Conservation (phyloP, 2,113 vertebrate species). For the Halichoeres trimaculatus region DNA sequence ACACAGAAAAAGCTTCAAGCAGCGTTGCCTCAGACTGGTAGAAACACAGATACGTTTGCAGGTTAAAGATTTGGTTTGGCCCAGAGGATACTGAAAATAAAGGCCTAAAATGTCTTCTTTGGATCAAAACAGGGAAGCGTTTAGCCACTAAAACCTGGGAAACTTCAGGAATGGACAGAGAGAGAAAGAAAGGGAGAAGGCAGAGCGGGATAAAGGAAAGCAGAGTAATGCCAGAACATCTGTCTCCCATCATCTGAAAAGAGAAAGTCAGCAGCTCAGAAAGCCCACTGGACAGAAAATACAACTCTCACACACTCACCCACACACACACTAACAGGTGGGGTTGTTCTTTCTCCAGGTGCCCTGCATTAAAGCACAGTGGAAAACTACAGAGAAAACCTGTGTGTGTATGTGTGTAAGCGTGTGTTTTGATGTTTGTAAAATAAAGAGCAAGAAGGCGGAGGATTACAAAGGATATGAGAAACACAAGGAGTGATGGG, state of each 20-base stretch:
- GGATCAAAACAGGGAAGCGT: constrained; percentile 55
- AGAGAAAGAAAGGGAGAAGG: constrained; percentile 4
- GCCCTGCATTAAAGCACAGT: constrained; percentile 63
- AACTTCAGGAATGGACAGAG: constrained; percentile 61
- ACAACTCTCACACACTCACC: constrained; percentile 7
- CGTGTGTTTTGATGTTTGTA: constrained; percentile 13
- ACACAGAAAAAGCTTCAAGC: constrained; percentile 18
- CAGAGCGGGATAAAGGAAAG: constrained; percentile 44
- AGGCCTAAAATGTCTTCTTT: constrained; percentile 59
- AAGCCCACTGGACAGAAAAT: constrained; percentile 65
- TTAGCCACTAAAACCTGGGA: constrained; percentile 59
- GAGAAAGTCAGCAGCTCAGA: constrained; percentile 78
- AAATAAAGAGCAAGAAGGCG: constrained; percentile 20
- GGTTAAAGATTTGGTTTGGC: constrained; percentile 5
- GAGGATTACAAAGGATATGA: constrained; percentile 39
- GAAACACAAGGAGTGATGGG: constrained; percentile 26
- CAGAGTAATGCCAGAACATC: constrained; percentile 72
- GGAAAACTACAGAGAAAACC: constrained; percentile 61
- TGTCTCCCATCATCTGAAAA: constrained; percentile 78
- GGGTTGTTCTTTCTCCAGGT: constrained; percentile 68
- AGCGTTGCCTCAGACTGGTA: constrained; percentile 26
- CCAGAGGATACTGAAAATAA: constrained; percentile 47
- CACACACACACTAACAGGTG: constrained; percentile 66
- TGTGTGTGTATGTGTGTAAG: neutral
- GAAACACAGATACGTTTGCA: constrained; percentile 21